These are phyloP conservation scores for Anguilla japonica DNA, from an alignment of 2,113 vertebrate genomes.

Conservation along the genomic window DNA sequence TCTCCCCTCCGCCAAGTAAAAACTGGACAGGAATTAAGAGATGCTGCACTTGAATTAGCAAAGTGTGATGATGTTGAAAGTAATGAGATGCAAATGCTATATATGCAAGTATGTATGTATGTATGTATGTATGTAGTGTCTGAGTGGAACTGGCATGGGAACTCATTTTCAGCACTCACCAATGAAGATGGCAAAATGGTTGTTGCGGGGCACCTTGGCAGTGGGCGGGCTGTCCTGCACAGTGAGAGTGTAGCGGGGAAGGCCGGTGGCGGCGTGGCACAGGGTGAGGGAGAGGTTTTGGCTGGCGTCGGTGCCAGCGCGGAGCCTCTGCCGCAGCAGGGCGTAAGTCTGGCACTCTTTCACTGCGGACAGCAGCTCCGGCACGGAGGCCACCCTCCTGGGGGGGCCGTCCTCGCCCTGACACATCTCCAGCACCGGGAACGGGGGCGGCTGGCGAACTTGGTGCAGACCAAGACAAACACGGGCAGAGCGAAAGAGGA, in stretches of 20 bases:
- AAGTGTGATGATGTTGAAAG: not conserved
- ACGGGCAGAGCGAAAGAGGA: conserved; percentile 79
- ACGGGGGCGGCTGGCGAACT: conserved; percentile 78
- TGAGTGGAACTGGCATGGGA: not conserved
- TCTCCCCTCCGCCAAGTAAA: no score
- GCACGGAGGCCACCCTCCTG: conserved; percentile 61
- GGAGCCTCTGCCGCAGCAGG: conserved; percentile 82
- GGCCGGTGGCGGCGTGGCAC: conserved; percentile 73
- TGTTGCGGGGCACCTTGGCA: conserved; percentile 75
- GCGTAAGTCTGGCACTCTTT: conserved; percentile 85
- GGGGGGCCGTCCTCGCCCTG: conserved; percentile 81
- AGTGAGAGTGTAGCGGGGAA: conserved; percentile 85
- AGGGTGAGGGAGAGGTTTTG: conserved; percentile 76
- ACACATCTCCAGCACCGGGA: conserved; percentile 84
- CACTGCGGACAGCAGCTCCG: conserved; percentile 75
- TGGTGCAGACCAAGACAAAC: conserved; percentile 90
- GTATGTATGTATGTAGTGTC: not conserved
- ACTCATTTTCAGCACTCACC: conserved; percentile 70
- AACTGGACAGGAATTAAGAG: not conserved
- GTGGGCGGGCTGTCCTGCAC: conserved; percentile 80
- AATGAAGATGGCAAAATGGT: conserved; percentile 93
- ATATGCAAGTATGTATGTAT: not conserved
- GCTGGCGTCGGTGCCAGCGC: conserved; percentile 61
- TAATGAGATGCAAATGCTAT: not conserved
- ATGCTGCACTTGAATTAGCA: not conserved